Conservation (phyloP, 2,888 invertebrate genomes). For the Acholoe squamosa region DNA sequence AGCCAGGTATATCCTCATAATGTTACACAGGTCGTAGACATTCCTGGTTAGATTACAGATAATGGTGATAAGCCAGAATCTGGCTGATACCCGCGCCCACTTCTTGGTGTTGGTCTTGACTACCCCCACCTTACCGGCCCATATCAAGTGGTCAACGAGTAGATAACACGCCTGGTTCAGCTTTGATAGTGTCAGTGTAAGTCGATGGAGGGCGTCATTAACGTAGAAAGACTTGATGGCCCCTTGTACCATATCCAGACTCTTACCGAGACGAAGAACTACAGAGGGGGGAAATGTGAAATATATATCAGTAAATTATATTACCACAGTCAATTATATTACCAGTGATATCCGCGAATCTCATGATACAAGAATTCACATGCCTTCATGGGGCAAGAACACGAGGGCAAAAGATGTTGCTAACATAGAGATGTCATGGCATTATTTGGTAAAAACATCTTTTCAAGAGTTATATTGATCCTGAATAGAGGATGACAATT, state of each 20-base stretch:
- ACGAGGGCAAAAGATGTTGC: no score
- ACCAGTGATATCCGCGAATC: no score
- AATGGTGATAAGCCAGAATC: constrained; percentile 92
- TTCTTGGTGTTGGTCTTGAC: constrained; percentile 88
- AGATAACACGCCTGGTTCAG: constrained; percentile 91
- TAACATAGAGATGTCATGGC: no score
- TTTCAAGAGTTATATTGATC: no score
- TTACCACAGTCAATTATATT: no score
- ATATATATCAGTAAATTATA: no score
- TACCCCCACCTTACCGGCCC: constrained; percentile 87
- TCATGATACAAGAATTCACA: no score
- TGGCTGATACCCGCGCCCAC: constrained; percentile 87
- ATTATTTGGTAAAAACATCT: no score
- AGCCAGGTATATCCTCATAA: not conserved
- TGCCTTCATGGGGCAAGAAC: no score
- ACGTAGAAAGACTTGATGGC: constrained; percentile 89
- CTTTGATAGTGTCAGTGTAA: constrained; percentile 91
- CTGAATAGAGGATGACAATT: constrained; percentile 71
- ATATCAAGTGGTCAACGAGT: constrained; percentile 93
- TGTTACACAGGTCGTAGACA: constrained; percentile 87
- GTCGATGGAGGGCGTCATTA: constrained; percentile 88
- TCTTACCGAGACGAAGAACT: constrained; percentile 94
- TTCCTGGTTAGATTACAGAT: constrained; percentile 91
- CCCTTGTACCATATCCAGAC: constrained; percentile 91
- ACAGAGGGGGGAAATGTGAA: constrained; percentile 71